These are phyloP conservation scores for Leptinotarsa tumamoca DNA, from an alignment of 2,888 invertebrate species.

Conservation along the genomic window DNA sequence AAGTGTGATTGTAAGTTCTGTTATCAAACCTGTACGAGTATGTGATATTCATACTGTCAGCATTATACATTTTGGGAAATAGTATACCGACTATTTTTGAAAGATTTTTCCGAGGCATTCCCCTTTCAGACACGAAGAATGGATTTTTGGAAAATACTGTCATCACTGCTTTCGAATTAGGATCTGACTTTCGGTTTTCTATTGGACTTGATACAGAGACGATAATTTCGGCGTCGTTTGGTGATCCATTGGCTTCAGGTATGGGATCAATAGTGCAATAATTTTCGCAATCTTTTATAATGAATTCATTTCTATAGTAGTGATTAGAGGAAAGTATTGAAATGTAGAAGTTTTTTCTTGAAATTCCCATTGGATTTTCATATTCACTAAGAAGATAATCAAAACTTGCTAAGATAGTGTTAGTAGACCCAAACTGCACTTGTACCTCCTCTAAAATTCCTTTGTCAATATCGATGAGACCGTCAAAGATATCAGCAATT, in stretches of 20 bases:
- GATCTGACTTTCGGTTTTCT: constrained; percentile 17
- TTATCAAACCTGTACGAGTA: constrained; percentile 18
- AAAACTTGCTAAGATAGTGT: constrained; percentile 21
- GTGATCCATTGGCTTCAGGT: background rate
- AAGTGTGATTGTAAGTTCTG: constrained; percentile 20
- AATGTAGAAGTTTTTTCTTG: constrained; percentile 13
- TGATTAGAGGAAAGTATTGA: background rate
- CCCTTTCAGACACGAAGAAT: constrained; percentile 27
- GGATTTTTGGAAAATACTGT: constrained; percentile 33
- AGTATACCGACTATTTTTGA: constrained; percentile 35
- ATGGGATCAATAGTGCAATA: background rate
- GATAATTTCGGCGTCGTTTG: background rate
- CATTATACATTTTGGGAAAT: constrained; percentile 11
- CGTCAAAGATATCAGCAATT: constrained; percentile 58
- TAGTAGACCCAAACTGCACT: constrained; percentile 26
- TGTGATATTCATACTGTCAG: constrained; percentile 23
- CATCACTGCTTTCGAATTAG: constrained; percentile 24
- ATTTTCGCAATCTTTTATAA: background rate
- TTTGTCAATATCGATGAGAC: constrained; percentile 65
- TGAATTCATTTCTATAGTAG: background rate
- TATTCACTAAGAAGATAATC: background rate
- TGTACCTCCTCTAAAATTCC: constrained; percentile 22
- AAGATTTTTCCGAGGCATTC: background rate
- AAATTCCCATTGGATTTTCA: background rate
- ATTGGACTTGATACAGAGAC: background rate